These are phyloP conservation scores for Drosophila neotestacea DNA, from an alignment of 2,888 invertebrate genomes.

Conservation along the genomic window DNA sequence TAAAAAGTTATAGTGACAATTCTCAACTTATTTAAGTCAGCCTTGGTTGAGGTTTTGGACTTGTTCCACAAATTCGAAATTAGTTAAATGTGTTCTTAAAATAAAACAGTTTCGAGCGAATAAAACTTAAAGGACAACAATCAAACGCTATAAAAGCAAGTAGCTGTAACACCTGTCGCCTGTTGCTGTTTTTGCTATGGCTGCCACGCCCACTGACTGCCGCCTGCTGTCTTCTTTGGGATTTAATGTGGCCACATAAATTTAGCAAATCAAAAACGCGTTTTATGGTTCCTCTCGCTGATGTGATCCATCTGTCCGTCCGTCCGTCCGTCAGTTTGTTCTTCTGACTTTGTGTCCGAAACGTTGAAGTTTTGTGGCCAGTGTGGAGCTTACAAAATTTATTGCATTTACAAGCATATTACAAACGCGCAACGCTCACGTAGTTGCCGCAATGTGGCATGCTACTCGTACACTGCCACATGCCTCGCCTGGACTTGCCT, in stretches of 20 bases:
- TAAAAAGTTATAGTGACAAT: not conserved
- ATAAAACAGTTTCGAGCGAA: not conserved
- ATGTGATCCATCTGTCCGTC: slow-evolving; percentile 21
- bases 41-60: not conserved
- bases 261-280: slow-evolving; percentile 78
- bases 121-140: not conserved
- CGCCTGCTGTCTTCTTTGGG: slow-evolving; percentile 22
- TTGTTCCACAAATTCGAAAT: not conserved
- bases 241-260: slow-evolving; percentile 76
- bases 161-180: slow-evolving; percentile 58
- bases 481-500: slow-evolving; percentile 6
- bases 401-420: slow-evolving; percentile 79
- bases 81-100: not conserved
- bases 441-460: slow-evolving; percentile 40
- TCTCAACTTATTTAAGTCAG: not conserved
- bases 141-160: slow-evolving; percentile 4
- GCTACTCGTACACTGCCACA: slow-evolving; percentile 7
- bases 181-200: slow-evolving; percentile 17
- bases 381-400: slow-evolving; percentile 65
- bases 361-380: slow-evolving; percentile 43
- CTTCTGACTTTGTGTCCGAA: slow-evolving; percentile 44
- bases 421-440: slow-evolving; percentile 59
- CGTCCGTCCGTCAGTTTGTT: not conserved
- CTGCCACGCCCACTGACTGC: not conserved
- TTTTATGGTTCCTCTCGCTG: slow-evolving; percentile 62